Evolutionary conservation across 1,140 invertebrate genomes (phyloP).

Genomic region (Sarcophaga bullata): DNA sequence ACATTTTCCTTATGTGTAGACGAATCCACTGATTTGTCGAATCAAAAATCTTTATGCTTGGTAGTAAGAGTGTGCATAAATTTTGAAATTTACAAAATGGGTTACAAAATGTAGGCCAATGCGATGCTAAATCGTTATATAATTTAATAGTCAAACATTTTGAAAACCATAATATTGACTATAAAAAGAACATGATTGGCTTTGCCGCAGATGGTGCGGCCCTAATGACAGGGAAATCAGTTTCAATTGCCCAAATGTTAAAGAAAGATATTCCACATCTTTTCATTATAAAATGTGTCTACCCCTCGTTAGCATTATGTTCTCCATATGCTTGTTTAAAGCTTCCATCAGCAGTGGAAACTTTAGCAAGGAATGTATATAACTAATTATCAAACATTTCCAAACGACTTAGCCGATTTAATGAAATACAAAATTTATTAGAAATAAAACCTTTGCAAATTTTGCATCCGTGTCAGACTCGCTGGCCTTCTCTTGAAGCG

Average conservation of each 20-base stretch:
- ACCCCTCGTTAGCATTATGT: slow-evolving; percentile 20
- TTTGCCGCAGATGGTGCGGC: slow-evolving; percentile 25
- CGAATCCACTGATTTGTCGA: not conserved
- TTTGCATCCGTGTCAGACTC: slow-evolving; percentile 20
- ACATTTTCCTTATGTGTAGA: slow-evolving; percentile 23
- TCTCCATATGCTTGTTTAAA: slow-evolving; percentile 5
- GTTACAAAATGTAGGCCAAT: not conserved
- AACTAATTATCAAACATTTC: not conserved
- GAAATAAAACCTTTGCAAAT: not conserved
- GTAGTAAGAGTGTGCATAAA: not conserved
- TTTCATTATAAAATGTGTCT: slow-evolving; percentile 30
- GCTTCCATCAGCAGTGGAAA: slow-evolving; percentile 14
- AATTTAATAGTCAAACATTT: slow-evolving; percentile 20
- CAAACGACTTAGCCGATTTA: not conserved
- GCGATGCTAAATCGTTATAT: not conserved
- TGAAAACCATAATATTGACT: not conserved
- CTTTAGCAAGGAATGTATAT: slow-evolving; percentile 1
- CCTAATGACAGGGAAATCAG: not conserved
- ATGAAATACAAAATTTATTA: slow-evolving; percentile 17
- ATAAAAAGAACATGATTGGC: slow-evolving; percentile 19
- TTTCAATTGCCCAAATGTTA: slow-evolving; percentile 11
- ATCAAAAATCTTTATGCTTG: slow-evolving; percentile 8
- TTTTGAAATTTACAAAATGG: slow-evolving; percentile 40
- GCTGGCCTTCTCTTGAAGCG: slow-evolving; percentile 5
- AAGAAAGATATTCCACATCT: slow-evolving; percentile 28